phyloP scores from a whole-genome alignment of 1,140 invertebrate genomes.

The Diuraphis noxia region DNA sequence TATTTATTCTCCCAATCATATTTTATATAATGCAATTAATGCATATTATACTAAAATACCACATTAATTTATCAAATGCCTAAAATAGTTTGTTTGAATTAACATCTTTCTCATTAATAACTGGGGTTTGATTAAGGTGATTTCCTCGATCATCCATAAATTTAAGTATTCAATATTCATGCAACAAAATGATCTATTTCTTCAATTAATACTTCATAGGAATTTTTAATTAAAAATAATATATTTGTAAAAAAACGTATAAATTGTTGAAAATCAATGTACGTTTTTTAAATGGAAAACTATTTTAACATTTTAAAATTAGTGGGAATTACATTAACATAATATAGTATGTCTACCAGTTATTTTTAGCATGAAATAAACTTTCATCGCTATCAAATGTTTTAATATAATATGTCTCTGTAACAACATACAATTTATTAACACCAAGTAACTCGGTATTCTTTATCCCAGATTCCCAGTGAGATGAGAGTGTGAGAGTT shows the following conservation, averaged over 20 bases:
- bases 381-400: conserved; percentile 71
- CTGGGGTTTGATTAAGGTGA: conserved; percentile 91
- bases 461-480: conserved; percentile 92
- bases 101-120: conserved; percentile 84
- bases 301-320: not conserved
- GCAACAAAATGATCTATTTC: conserved; percentile 97
- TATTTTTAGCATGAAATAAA: not conserved
- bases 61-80: conserved; percentile 56
- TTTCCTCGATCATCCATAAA: conserved; percentile 98
- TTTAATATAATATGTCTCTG: conserved; percentile 63
- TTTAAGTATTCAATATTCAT: conserved; percentile 93
- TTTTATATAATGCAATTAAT: not conserved
- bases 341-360: not conserved
- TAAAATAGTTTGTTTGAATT: conserved; percentile 90
- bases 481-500: conserved; percentile 86
- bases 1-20: not conserved
- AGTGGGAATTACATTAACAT: not conserved
- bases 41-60: not conserved
- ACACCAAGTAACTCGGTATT: conserved; percentile 78
- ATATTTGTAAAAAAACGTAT: not conserved
- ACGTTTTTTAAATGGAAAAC: not conserved
- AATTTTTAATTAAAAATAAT: conserved; percentile 66
- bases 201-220: conserved; percentile 88
- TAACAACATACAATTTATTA: conserved; percentile 64
- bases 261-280: not conserved